These are phyloP conservation scores for Microctenopoma steveboyesi DNA, from an alignment of 2,797 vertebrate genomes.

Conservation along the genomic window DNA sequence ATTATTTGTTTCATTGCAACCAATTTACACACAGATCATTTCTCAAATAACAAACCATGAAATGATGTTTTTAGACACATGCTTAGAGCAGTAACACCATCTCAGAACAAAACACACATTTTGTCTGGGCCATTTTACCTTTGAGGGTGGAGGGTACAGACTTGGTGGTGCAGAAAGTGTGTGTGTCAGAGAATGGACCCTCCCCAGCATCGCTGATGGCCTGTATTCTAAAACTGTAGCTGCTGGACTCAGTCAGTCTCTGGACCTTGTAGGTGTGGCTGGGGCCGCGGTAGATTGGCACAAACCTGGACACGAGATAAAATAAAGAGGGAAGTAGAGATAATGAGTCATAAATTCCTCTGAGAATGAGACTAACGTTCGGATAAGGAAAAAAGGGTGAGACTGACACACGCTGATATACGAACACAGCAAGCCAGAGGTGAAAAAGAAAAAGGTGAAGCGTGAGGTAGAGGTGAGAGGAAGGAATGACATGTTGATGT, in stretches of 20 bases:
- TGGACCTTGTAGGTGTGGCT: slow-evolving; percentile 99
- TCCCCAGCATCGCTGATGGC: slow-evolving; percentile 92
- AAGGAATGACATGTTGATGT: neutral
- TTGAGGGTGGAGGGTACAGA: slow-evolving; percentile 94
- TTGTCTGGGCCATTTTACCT: slow-evolving; percentile 80
- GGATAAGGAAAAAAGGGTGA: neutral
- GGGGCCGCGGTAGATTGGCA: slow-evolving; percentile 94
- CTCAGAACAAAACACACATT: neutral
- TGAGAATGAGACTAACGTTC: neutral
- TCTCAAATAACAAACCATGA: neutral
- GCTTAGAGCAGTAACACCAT: too few species aligned
- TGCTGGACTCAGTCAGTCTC: slow-evolving; percentile 91
- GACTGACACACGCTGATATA: neutral
- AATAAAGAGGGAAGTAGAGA: neutral
- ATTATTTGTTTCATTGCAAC: neutral
- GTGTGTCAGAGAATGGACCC: slow-evolving; percentile 92
- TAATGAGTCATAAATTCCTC: slow-evolving; percentile 2
- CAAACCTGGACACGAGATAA: slow-evolving; percentile 83
- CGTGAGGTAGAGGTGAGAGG: slow-evolving; percentile 4
- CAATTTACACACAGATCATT: neutral
- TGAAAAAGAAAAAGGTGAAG: neutral
- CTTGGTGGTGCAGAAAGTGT: slow-evolving; percentile 94
- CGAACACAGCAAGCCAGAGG: neutral
- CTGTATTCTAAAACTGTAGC: slow-evolving; percentile 97
- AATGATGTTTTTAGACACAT: too few species aligned